A percentile compares a stretch with the other conserved stretches of the same genome.
Conservation (phyloP, 2,888 invertebrate genomes). For the Chymomyza caudatula region DNA sequence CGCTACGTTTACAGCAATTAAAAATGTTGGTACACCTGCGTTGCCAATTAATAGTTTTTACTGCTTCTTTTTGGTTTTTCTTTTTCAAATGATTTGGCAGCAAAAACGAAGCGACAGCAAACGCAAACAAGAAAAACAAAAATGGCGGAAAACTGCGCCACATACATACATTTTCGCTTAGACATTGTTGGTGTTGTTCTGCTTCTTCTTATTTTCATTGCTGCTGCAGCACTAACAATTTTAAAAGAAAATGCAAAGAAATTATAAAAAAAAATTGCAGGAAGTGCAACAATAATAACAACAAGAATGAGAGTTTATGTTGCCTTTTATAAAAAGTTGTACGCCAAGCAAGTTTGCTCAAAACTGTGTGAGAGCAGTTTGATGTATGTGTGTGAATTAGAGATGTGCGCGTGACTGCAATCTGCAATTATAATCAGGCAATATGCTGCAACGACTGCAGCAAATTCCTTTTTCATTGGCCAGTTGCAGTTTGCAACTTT, state of each 20-base stretch:
- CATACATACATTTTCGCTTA: not conserved
- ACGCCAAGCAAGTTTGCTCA: not conserved
- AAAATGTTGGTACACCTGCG: conserved; percentile 42
- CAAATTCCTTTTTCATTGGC: too few relatives aligned
- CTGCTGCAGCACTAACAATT: conserved; percentile 2
- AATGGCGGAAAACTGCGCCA: conserved; percentile 5
- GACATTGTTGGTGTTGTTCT: conserved; percentile 10
- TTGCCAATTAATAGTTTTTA: conserved; percentile 61
- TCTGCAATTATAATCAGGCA: not conserved
- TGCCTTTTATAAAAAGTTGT: not conserved
- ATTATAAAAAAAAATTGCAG: conserved; percentile 4
- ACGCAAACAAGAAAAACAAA: conserved; percentile 9
- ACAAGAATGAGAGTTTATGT: not conserved
- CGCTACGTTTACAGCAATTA: conserved; percentile 54
- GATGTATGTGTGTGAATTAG: not conserved
- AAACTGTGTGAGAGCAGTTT: not conserved
- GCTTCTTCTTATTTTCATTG: conserved; percentile 10
- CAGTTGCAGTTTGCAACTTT: too few relatives aligned
- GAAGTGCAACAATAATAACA: not conserved
- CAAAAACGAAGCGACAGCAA: conserved; percentile 21
- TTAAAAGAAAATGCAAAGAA: conserved; percentile 10
- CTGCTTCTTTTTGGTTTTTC: not conserved
- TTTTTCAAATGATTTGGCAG: conserved; percentile 34
- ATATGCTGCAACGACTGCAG: too few relatives aligned
- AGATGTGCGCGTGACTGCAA: not conserved